A percentile compares a stretch with the other conserved stretches of the same genome.
phyloP scores from a whole-genome alignment of 30 jellyfish, hydroid and myxozoan species.

The Rhopilema esculentum region DNA sequence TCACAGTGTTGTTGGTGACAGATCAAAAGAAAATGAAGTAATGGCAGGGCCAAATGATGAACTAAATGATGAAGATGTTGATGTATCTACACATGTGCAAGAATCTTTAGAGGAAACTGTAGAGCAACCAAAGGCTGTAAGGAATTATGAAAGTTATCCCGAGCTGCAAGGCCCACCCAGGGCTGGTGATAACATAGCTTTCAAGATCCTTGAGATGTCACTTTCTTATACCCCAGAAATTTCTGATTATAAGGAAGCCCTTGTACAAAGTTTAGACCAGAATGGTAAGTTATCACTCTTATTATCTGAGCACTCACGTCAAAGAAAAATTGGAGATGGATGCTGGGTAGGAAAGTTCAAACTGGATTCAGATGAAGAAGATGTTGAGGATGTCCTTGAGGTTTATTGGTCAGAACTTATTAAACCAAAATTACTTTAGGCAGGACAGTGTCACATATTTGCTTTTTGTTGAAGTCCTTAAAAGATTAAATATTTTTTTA shows the following conservation, averaged over 20 bases:
- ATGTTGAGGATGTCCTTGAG: slow-evolving; percentile 16
- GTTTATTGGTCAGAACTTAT: slow-evolving; percentile 24
- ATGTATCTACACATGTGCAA: background rate
- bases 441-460: no score
- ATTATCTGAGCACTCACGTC: slow-evolving; percentile 12
- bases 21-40: background rate
- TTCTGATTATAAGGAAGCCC: slow-evolving; percentile 63
- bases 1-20: background rate
- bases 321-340: slow-evolving; percentile 43
- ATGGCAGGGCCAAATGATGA: no score
- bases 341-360: slow-evolving; percentile 21
- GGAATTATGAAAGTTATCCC: background rate
- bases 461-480: no score
- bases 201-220: slow-evolving; percentile 57
- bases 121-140: background rate
- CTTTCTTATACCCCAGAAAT: slow-evolving; percentile 58
- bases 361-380: slow-evolving; percentile 34
- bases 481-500: no score
- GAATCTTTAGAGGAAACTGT: background rate
- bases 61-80: no score
- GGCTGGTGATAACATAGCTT: slow-evolving; percentile 51
- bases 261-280: slow-evolving; percentile 13
- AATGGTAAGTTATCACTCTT: background rate
- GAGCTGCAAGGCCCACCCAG: slow-evolving; percentile 64
- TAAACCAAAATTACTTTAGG: slow-evolving; percentile 2